phyloP scores from a whole-genome alignment of 2,888 invertebrate species.

The Rhagonycha lutea region DNA sequence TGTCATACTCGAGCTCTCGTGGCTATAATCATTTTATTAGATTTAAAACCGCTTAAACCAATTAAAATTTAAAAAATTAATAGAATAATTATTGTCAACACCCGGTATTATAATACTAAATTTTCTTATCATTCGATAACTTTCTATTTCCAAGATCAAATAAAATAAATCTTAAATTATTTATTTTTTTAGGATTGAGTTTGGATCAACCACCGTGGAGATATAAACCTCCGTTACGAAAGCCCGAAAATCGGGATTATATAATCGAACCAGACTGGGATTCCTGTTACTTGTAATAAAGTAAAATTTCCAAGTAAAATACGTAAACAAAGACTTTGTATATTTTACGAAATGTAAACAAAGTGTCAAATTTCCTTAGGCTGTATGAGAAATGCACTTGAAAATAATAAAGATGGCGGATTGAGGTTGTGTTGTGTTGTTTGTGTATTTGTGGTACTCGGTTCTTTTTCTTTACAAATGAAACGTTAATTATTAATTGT shows the following conservation, averaged over 20 bases:
- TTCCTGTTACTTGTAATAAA: slow-evolving; percentile 31
- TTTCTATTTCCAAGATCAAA: not conserved
- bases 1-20: no score
- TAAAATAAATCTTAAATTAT: not conserved
- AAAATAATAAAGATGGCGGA: not conserved
- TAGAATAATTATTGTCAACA: not conserved
- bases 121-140: not conserved
- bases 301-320: slow-evolving; percentile 6
- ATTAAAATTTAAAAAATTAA: no score
- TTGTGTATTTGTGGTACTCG: slow-evolving; percentile 9
- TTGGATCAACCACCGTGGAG: slow-evolving; percentile 46
- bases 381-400: slow-evolving; percentile 5
- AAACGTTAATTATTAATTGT: slow-evolving; percentile 20
- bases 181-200: slow-evolving; percentile 38
- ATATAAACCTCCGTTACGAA: slow-evolving; percentile 41
- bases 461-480: not conserved
- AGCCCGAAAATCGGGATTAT: slow-evolving; percentile 47
- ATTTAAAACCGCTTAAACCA: no score
- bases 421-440: slow-evolving; percentile 26
- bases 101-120: not conserved
- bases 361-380: not conserved
- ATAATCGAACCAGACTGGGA: slow-evolving; percentile 54
- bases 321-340: not conserved
- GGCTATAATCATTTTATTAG: no score
- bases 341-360: not conserved